Evolutionary conservation across 2,113 vertebrate species (phyloP).

Genomic region (Bufo gargarizans): DNA sequence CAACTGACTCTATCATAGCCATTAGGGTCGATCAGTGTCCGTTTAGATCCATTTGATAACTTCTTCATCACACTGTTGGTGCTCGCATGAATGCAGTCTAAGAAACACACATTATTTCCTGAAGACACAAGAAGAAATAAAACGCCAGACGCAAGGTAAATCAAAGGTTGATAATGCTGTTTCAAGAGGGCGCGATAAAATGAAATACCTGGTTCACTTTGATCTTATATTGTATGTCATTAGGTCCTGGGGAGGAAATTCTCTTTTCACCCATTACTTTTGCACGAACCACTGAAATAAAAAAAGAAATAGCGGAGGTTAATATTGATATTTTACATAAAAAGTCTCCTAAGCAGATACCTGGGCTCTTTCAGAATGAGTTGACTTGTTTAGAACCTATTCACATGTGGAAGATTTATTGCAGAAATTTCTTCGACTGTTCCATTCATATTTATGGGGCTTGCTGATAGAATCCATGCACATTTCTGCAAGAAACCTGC

Average conservation of each 20-base stretch:
- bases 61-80: no score
- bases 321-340: conserved; percentile 1
- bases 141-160: not conserved
- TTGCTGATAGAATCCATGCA: no score
- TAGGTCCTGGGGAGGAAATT: conserved; percentile 80
- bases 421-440: no score
- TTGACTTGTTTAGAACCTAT: no score
- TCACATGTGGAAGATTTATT: no score
- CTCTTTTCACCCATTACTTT: conserved; percentile 89
- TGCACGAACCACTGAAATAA: conserved; percentile 83
- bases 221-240: conserved; percentile 89
- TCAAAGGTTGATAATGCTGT: not conserved
- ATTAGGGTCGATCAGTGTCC: not conserved
- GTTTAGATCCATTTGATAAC: no score
- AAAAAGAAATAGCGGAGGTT: not conserved
- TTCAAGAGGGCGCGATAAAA: not conserved
- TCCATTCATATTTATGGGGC: no score
- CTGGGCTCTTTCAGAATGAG: not conserved
- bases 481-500: no score
- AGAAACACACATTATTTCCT: not conserved
- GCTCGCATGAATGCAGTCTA: not conserved
- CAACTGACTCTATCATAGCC: not conserved
- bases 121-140: not conserved
- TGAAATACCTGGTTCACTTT: conserved; percentile 92
- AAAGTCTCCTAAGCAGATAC: not conserved